These are phyloP conservation scores for Tadarida brasiliensis DNA, from an alignment of 2,797 vertebrate genomes.

Conservation along the genomic window DNA sequence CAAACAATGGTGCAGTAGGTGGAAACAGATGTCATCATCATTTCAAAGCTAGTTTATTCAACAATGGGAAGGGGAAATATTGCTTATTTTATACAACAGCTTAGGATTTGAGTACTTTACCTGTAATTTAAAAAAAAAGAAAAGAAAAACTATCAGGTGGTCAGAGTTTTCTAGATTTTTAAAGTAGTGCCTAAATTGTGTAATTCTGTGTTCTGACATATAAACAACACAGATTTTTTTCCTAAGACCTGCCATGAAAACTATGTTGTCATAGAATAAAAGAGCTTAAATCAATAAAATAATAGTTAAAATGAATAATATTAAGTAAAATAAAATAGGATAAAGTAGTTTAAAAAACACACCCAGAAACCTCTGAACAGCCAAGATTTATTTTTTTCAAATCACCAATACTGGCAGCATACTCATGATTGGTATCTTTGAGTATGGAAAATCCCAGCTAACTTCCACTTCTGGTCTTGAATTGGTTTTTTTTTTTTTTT, in stretches of 20 bases:
- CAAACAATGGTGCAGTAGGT: slow-evolving; percentile 56
- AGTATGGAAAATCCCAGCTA: slow-evolving; percentile 48
- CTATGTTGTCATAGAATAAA: background rate
- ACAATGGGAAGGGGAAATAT: slow-evolving; percentile 22
- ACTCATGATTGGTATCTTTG: background rate
- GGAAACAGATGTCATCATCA: slow-evolving; percentile 72
- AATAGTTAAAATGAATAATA: background rate
- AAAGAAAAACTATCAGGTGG: background rate
- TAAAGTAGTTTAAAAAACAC: background rate
- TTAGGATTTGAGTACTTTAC: slow-evolving; percentile 46
- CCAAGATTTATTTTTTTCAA: slow-evolving; percentile 44
- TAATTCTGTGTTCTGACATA: background rate
- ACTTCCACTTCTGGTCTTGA: slow-evolving; percentile 65
- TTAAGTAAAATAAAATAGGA: background rate
- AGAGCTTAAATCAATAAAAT: background rate
- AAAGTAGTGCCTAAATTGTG: background rate
- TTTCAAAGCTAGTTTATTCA: slow-evolving; percentile 79
- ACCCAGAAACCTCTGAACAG: background rate
- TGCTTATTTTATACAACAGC: slow-evolving; percentile 43
- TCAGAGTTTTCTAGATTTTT: slow-evolving; percentile 29
- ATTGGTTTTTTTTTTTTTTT: slow-evolving; percentile 20
- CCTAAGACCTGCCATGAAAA: slow-evolving; percentile 12
- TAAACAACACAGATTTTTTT: background rate
- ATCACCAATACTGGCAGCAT: background rate
- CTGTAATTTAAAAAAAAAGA: background rate